Evolutionary conservation across 37 sponge, comb jelly and placozoan species (phyloP).

Genomic region (Cladorhizidae sp.): DNA sequence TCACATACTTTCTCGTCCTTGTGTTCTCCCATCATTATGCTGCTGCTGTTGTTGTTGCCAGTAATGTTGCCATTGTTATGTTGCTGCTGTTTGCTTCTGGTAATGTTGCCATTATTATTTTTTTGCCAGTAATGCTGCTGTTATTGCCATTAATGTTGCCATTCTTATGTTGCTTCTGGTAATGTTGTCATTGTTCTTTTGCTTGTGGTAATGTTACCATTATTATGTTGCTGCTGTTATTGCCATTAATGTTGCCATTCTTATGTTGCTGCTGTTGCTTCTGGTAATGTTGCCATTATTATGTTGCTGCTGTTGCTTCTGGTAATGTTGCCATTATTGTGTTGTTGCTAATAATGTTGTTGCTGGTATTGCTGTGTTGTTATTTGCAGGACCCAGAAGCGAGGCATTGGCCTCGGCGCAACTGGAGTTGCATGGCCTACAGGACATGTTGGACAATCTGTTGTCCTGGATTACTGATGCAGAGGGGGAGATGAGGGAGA

Average conservation of each 20-base stretch:
- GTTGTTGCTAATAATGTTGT: neutral
- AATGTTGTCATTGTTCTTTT: neutral
- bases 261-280: neutral
- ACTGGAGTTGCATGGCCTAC: constrained; percentile 76
- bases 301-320: too few relatives aligned
- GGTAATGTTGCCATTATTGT: neutral
- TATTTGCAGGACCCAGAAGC: constrained; percentile 28
- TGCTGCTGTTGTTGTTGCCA: too few relatives aligned
- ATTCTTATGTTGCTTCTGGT: neutral
- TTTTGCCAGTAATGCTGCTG: too few relatives aligned
- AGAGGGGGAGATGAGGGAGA: constrained; percentile 54
- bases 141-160: neutral
- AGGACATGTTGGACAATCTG: constrained; percentile 80
- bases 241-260: too few relatives aligned
- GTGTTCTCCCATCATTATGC: too few relatives aligned
- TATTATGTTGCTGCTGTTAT: too few relatives aligned
- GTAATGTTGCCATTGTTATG: too few relatives aligned
- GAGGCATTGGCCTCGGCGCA: constrained; percentile 61
- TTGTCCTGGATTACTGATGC: constrained; percentile 83
- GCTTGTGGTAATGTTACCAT: too few relatives aligned
- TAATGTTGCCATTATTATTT: too few relatives aligned
- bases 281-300: too few relatives aligned
- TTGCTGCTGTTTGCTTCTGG: neutral
- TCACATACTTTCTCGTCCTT: neutral
- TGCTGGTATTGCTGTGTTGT: neutral